Percentiles rank a stretch among this genome's conserved stretches.
phyloP scores from a whole-genome alignment of 2,888 invertebrate species.

The Andrena flavipes region DNA sequence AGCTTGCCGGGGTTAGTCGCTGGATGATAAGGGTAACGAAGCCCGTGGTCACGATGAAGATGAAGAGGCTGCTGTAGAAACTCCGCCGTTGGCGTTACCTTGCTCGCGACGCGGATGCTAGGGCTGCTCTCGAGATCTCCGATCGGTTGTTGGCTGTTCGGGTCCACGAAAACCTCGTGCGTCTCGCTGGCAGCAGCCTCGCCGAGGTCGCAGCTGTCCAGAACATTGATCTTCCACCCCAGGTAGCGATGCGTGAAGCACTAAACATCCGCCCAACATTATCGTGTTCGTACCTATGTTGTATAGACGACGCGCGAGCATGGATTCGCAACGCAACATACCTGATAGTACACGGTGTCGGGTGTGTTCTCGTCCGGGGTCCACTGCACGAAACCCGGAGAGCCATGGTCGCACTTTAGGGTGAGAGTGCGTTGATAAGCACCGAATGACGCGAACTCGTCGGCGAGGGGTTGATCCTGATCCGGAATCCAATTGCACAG shows the following conservation, averaged over 20 bases:
- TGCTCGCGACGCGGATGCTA: conserved; percentile 79
- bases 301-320: no score
- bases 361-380: conserved; percentile 94
- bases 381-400: conserved; percentile 94
- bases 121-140: conserved; percentile 79
- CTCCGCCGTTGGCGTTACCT: conserved; percentile 82
- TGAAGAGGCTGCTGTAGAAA: conserved; percentile 78
- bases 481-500: conserved; percentile 95
- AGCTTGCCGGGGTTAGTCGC: conserved; percentile 73
- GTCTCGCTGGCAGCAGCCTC: conserved; percentile 86
- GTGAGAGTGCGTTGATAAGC: conserved; percentile 95
- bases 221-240: conserved; percentile 97
- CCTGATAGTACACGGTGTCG: conserved; percentile 97
- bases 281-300: no score
- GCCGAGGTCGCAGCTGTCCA: conserved; percentile 91
- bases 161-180: conserved; percentile 86
- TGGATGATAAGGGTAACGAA: conserved; percentile 74
- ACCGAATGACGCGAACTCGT: conserved; percentile 94
- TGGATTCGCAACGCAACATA: conserved; percentile 77
- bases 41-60: conserved; percentile 71
- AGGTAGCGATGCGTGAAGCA: conserved; percentile 97
- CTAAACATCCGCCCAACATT: conserved; percentile 84
- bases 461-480: conserved; percentile 89
- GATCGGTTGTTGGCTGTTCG: conserved; percentile 75
- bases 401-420: conserved; percentile 93